phyloP scores from a whole-genome alignment of 2,888 invertebrate genomes.

The Oligia strigilis region DNA sequence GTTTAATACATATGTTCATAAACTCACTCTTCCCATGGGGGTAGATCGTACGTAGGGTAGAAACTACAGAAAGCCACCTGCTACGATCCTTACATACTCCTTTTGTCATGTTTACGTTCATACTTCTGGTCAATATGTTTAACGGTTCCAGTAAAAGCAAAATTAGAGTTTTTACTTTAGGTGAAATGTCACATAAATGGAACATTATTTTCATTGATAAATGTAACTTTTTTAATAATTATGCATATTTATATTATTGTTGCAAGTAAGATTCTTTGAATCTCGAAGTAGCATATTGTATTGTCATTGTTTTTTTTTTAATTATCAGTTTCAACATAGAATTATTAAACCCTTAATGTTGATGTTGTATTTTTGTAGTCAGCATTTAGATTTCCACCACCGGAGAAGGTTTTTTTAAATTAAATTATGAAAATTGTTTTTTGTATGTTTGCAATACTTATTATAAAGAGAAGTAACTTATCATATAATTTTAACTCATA shows the following conservation, averaged over 20 bases:
- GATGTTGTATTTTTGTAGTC: slow-evolving; percentile 61
- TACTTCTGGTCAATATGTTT: not conserved
- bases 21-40: not conserved
- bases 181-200: slow-evolving; percentile 42
- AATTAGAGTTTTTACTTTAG: not conserved
- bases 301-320: slow-evolving; percentile 52
- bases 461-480: slow-evolving; percentile 41
- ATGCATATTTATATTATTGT: slow-evolving; percentile 47
- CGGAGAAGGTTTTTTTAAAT: slow-evolving; percentile 20
- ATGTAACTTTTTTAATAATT: slow-evolving; percentile 47
- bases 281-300: slow-evolving; percentile 65
- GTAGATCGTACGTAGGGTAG: not conserved
- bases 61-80: not conserved
- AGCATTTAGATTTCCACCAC: slow-evolving; percentile 62
- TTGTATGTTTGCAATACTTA: slow-evolving; percentile 37
- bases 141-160: not conserved
- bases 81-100: not conserved
- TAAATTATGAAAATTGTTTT: slow-evolving; percentile 17
- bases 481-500: slow-evolving; percentile 61
- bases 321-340: slow-evolving; percentile 51
- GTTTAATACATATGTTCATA: no score
- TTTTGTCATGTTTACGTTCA: not conserved
- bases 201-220: slow-evolving; percentile 27
- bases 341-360: slow-evolving; percentile 46
- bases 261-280: slow-evolving; percentile 70